A percentile compares a stretch with the other conserved stretches of the same genome.
Conservation (phyloP, 2,797 vertebrate species). For the Calcarius lapponicus region DNA sequence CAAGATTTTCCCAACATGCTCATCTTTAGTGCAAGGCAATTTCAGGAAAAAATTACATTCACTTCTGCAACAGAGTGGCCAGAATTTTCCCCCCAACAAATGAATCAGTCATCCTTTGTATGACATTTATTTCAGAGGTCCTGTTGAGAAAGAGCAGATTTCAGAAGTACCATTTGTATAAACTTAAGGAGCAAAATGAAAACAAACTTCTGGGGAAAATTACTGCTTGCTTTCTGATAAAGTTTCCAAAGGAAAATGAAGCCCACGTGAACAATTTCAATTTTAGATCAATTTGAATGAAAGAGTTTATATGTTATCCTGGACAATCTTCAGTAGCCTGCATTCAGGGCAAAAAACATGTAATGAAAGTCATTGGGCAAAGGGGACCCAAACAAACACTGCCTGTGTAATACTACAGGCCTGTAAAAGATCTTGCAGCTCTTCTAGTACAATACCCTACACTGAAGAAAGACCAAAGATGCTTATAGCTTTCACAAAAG, state of each 20-base stretch:
- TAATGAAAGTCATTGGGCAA: neutral
- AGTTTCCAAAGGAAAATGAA: neutral
- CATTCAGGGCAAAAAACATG: neutral
- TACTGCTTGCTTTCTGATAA: neutral
- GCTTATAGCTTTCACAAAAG: neutral
- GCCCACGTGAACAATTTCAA: neutral
- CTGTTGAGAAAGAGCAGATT: neutral
- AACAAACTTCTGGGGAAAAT: neutral
- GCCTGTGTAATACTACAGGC: neutral
- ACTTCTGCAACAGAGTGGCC: neutral
- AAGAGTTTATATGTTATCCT: neutral
- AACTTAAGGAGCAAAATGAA: neutral
- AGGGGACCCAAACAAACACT: neutral
- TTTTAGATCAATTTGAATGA: neutral
- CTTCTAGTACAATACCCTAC: neutral
- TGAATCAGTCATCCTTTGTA: neutral
- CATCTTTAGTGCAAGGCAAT: neutral
- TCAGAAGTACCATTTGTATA: neutral
- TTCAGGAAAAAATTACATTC: neutral
- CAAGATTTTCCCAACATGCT: neutral
- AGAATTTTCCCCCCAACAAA: neutral
- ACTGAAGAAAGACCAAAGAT: neutral
- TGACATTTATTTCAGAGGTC: neutral
- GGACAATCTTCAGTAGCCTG: neutral
- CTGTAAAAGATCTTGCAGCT: neutral